phyloP scores from a whole-genome alignment of 2,797 vertebrate genomes.

The Dallia pectoralis region DNA sequence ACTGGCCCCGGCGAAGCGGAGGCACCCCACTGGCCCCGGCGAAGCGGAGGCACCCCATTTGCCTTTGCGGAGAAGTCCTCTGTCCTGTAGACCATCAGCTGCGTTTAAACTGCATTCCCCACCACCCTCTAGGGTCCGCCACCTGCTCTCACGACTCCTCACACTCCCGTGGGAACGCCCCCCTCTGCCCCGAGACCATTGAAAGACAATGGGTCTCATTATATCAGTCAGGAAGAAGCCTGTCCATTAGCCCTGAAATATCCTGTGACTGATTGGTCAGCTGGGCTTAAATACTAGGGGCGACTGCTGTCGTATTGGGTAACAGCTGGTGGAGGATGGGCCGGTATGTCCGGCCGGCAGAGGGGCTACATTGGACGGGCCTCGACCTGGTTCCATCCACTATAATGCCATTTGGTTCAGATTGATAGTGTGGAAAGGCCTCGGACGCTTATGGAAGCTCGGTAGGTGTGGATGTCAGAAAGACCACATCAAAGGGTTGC shows the following conservation, averaged over 20 bases:
- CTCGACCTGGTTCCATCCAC: not conserved
- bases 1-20: too few species aligned
- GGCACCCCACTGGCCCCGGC: too few species aligned
- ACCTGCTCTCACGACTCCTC: not conserved
- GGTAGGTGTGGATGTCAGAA: not conserved
- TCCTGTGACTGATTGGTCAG: conserved; percentile 2
- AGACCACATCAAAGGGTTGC: conserved; percentile 9
- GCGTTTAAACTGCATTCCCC: not conserved
- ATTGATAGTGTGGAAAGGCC: not conserved
- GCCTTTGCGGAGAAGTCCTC: not conserved
- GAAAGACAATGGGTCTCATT: not conserved
- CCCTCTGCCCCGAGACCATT: not conserved
- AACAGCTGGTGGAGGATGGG: not conserved
- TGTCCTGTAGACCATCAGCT: not conserved
- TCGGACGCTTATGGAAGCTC: not conserved
- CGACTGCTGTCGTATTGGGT: not conserved
- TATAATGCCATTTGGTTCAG: not conserved
- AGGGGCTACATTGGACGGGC: not conserved
- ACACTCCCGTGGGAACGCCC: not conserved
- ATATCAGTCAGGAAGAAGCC: not conserved
- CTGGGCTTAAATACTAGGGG: not conserved
- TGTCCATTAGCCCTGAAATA: not conserved
- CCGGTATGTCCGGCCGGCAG: not conserved
- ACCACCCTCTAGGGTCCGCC: not conserved
- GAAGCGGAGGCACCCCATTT: too few species aligned